Conservation (phyloP, 2,113 vertebrate species). For the Bos javanicus region DNA sequence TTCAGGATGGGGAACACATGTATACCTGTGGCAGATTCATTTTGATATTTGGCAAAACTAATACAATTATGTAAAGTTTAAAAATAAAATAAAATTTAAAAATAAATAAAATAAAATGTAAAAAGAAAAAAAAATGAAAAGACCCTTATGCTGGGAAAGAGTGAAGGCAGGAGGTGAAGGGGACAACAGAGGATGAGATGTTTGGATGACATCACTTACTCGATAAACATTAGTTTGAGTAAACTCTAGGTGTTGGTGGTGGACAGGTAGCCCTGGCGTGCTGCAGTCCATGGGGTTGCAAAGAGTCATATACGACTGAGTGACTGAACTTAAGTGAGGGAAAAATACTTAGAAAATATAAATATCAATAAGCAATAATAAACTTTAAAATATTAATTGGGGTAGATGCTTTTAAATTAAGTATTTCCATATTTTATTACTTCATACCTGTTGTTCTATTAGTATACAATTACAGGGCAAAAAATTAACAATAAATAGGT, state of each 20-base stretch:
- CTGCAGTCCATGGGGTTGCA: not conserved
- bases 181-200: too few relatives aligned
- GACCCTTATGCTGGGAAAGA: too few relatives aligned
- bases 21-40: too few relatives aligned
- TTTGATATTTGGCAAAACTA: too few relatives aligned
- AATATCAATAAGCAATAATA: not conserved
- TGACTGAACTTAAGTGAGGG: not conserved
- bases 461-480: not conserved
- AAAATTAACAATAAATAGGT: not conserved
- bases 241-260: not conserved
- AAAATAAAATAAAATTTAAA: too few relatives aligned
- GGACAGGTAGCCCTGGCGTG: not conserved
- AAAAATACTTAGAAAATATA: not conserved
- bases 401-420: not conserved
- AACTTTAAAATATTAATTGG: not conserved
- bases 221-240: too few relatives aligned
- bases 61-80: too few relatives aligned
- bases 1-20: too few relatives aligned
- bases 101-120: too few relatives aligned
- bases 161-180: too few relatives aligned
- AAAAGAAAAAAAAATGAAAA: too few relatives aligned
- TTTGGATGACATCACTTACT: too few relatives aligned
- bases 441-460: not conserved
- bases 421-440: not conserved
- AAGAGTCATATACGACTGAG: not conserved